Percentiles rank a stretch among this genome's conserved stretches.
Evolutionary conservation across 37 sponge, comb jelly and placozoan genomes (phyloP).

Genomic region (Axinella damicornis): DNA sequence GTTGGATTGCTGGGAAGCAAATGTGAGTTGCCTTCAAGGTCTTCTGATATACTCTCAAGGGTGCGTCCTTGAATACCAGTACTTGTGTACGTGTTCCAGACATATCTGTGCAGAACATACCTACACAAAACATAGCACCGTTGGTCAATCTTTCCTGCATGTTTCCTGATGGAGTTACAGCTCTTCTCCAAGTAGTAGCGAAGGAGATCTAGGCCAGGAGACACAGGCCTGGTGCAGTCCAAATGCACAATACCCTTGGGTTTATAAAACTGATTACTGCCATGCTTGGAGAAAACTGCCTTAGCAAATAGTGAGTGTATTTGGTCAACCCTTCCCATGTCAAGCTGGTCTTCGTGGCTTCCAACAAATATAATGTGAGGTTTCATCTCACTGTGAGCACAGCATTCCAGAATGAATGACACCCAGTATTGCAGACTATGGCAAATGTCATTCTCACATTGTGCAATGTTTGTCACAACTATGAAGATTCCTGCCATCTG

Average conservation of each 20-base stretch:
- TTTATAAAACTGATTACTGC: neutral
- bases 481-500: conserved; percentile 12
- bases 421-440: conserved; percentile 24
- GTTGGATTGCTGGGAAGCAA: conserved; percentile 1
- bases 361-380: conserved; percentile 42
- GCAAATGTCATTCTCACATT: conserved; percentile 16
- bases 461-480: conserved; percentile 28
- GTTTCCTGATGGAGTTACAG: too few relatives aligned
- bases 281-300: too few relatives aligned
- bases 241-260: neutral
- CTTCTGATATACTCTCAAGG: neutral
- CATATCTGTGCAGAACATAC: too few relatives aligned
- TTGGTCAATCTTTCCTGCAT: too few relatives aligned
- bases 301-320: too few relatives aligned
- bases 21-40: neutral
- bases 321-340: neutral
- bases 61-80: neutral
- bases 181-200: too few relatives aligned
- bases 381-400: neutral
- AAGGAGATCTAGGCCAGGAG: too few relatives aligned
- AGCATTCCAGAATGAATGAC: neutral
- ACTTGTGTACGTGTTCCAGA: neutral
- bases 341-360: conserved; percentile 18
- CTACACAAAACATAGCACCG: too few relatives aligned
- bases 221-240: too few relatives aligned